Percentiles rank a stretch among this genome's conserved stretches.
phyloP scores from a whole-genome alignment of 2,888 invertebrate genomes.

The Augiades crinisus region DNA sequence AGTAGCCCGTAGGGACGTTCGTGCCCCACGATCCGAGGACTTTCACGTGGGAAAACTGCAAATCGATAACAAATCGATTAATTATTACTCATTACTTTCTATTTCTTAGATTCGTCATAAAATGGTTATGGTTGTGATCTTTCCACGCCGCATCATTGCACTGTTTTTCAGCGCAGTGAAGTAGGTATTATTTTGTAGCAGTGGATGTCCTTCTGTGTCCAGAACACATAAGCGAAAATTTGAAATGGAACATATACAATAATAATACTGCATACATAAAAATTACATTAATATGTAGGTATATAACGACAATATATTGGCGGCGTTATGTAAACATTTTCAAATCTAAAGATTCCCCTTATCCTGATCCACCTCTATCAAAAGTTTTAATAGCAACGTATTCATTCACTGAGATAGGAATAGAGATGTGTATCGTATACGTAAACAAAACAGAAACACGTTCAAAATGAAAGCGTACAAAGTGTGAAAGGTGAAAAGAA shows the following conservation, averaged over 20 bases:
- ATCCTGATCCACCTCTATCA: slow-evolving; percentile 2
- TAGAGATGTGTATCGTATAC: slow-evolving; percentile 26
- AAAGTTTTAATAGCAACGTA: slow-evolving; percentile 10
- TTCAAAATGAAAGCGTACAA: slow-evolving; percentile 27
- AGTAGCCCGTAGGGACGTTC: slow-evolving; percentile 52
- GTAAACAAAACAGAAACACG: slow-evolving; percentile 26
- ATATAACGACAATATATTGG: no score
- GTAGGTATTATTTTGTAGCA: no score
- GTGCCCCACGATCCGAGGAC: slow-evolving; percentile 65
- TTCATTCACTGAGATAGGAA: slow-evolving; percentile 23
- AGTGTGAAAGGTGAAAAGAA: slow-evolving; percentile 32
- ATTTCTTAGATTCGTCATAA: no score
- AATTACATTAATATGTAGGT: no score
- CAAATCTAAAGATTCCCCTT: background rate
- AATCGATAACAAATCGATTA: background rate
- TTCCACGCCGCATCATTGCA: no score
- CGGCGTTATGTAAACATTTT: no score
- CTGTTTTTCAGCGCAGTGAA: no score
- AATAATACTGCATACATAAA: no score
- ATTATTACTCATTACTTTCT: background rate
- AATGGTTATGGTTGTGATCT: no score
- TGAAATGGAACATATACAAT: no score
- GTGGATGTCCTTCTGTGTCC: no score
- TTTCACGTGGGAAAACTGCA: slow-evolving; percentile 69
- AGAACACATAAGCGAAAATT: no score